phyloP scores from a whole-genome alignment of 1,140 invertebrate genomes.

The Littorina saxatilis region DNA sequence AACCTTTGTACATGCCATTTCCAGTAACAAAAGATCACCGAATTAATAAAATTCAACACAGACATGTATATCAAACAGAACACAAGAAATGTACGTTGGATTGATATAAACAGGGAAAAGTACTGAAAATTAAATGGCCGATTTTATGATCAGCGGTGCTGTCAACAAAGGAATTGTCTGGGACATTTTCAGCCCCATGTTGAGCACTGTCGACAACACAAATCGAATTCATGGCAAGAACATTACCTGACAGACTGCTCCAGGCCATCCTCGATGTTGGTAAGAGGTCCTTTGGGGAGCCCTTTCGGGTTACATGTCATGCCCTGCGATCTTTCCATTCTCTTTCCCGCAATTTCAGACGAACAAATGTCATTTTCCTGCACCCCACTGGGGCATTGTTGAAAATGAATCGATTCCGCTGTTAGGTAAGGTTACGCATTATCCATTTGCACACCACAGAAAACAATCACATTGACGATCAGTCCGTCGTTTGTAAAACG shows the following conservation, averaged over 20 bases:
- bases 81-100: neutral
- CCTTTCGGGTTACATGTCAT: constrained; percentile 38
- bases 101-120: neutral
- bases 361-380: constrained; percentile 41
- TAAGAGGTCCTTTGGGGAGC: constrained; percentile 39
- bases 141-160: neutral
- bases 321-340: constrained; percentile 29
- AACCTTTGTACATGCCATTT: neutral
- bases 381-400: constrained; percentile 24
- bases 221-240: neutral
- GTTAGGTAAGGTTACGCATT: constrained; percentile 32
- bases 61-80: neutral
- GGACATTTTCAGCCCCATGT: neutral
- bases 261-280: constrained; percentile 54
- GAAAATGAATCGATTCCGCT: constrained; percentile 15
- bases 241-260: constrained; percentile 54
- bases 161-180: constrained; percentile 1
- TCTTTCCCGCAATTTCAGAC: constrained; percentile 32
- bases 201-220: neutral
- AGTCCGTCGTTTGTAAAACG: constrained; percentile 39
- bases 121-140: neutral
- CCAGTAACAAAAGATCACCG: neutral
- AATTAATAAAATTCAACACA: neutral
- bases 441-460: constrained; percentile 39
- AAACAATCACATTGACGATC: constrained; percentile 21